Conservation (phyloP, 1,140 invertebrate genomes). For the Bombus haemorrhoidalis region DNA sequence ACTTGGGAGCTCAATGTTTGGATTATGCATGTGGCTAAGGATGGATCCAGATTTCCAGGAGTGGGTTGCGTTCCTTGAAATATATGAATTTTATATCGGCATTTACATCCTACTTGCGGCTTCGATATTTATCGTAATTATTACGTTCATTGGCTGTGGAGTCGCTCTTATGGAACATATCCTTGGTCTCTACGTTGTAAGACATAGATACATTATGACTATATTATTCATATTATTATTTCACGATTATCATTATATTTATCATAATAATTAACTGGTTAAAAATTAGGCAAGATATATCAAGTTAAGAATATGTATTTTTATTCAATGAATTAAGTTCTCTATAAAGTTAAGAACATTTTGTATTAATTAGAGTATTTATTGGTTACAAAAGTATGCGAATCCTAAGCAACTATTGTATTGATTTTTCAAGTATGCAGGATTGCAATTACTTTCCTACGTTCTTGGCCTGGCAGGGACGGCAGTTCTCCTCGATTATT, state of each 20-base stretch:
- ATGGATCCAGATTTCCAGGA: conserved; percentile 91
- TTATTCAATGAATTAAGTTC: no score
- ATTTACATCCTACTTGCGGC: conserved; percentile 90
- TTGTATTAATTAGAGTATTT: neutral
- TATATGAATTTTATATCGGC: conserved; percentile 90
- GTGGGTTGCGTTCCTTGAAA: conserved; percentile 89
- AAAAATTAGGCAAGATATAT: no score
- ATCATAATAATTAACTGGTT: no score
- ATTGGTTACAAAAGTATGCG: neutral
- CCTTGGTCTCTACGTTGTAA: conserved; percentile 85
- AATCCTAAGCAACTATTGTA: conserved; percentile 13
- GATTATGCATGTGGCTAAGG: conserved; percentile 90
- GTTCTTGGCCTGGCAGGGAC: conserved; percentile 88
- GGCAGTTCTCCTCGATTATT: conserved; percentile 90
- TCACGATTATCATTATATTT: neutral
- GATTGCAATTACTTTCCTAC: conserved; percentile 87
- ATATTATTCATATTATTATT: neutral
- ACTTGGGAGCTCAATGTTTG: conserved; percentile 89
- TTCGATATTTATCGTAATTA: conserved; percentile 87
- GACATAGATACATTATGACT: conserved; percentile 67
- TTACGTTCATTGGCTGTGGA: conserved; percentile 89
- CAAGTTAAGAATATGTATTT: no score
- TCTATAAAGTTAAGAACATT: no score
- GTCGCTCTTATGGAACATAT: conserved; percentile 88
- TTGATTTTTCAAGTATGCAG: conserved; percentile 85